phyloP scores from a whole-genome alignment of 1,140 invertebrate genomes.

The Chrysoperla carnea region DNA sequence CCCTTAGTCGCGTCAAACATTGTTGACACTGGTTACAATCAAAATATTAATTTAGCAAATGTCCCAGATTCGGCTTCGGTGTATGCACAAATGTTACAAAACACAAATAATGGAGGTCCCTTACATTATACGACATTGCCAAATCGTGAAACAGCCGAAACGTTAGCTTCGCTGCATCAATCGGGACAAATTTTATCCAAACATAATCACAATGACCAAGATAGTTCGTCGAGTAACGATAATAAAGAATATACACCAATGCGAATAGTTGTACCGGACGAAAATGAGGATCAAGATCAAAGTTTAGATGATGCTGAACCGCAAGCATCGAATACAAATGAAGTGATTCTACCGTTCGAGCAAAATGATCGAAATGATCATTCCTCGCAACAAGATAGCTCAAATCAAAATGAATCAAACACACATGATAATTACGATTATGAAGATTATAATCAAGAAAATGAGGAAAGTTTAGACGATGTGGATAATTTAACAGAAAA shows the following conservation, averaged over 20 bases:
- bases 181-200: conserved; percentile 21
- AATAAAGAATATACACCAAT: conserved; percentile 14
- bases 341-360: conserved; percentile 5
- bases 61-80: too few relatives aligned
- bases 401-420: not conserved
- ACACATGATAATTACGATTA: not conserved
- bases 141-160: conserved; percentile 29
- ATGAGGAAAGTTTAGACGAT: not conserved
- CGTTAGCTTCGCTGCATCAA: conserved; percentile 28
- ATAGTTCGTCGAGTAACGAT: conserved; percentile 3
- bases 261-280: conserved; percentile 27
- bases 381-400: conserved; percentile 5
- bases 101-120: not conserved
- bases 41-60: too few relatives aligned
- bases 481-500: too few relatives aligned
- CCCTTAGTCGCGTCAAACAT: too few relatives aligned
- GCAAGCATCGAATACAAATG: conserved; percentile 9
- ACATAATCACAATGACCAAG: conserved; percentile 5
- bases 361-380: conserved; percentile 1
- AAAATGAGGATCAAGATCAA: conserved; percentile 10
- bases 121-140: conserved; percentile 26
- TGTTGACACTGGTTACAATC: too few relatives aligned
- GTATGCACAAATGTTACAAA: too few relatives aligned
- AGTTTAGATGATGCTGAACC: conserved; percentile 11
- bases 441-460: conserved; percentile 1